Conservation (phyloP, 2,113 vertebrate species). For the Sphaerodactylus townsendi region DNA sequence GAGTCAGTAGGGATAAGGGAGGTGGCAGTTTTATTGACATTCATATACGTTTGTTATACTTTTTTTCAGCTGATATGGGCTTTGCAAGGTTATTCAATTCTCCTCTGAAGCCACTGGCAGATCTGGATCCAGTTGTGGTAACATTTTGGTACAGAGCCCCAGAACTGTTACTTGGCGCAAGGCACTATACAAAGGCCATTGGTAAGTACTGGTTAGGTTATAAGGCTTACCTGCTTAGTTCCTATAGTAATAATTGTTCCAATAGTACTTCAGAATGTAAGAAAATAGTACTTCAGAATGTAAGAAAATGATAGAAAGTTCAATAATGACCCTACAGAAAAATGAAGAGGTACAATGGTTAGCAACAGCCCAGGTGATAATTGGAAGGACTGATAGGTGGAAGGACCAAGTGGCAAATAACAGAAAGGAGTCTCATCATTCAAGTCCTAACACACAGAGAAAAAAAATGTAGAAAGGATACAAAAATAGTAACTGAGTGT, state of each 20-base stretch:
- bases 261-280: not conserved
- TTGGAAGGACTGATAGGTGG: too few species aligned
- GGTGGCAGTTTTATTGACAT: not conserved
- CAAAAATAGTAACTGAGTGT: too few species aligned
- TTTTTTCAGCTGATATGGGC: conserved; percentile 86
- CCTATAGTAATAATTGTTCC: not conserved
- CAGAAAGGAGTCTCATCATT: too few species aligned
- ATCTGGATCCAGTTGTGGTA: conserved; percentile 91
- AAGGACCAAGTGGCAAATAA: too few species aligned
- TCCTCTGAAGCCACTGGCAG: conserved; percentile 88
- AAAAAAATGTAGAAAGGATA: not conserved
- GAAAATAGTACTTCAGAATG: not conserved
- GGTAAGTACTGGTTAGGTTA: conserved; percentile 78
- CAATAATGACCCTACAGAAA: not conserved
- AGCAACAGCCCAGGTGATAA: too few species aligned
- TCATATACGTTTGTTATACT: conserved; percentile 10
- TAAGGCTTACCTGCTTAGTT: not conserved
- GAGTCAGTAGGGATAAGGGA: not conserved
- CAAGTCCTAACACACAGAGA: not conserved
- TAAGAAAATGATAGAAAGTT: not conserved
- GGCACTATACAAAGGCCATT: conserved; percentile 99
- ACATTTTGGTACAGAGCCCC: conserved; percentile 94
- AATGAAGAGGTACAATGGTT: too few species aligned
- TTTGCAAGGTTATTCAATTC: conserved; percentile 92
- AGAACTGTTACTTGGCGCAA: conserved; percentile 92